These are phyloP conservation scores for Acestrorhynchus altus DNA, from an alignment of 2,797 vertebrate species.

Conservation along the genomic window DNA sequence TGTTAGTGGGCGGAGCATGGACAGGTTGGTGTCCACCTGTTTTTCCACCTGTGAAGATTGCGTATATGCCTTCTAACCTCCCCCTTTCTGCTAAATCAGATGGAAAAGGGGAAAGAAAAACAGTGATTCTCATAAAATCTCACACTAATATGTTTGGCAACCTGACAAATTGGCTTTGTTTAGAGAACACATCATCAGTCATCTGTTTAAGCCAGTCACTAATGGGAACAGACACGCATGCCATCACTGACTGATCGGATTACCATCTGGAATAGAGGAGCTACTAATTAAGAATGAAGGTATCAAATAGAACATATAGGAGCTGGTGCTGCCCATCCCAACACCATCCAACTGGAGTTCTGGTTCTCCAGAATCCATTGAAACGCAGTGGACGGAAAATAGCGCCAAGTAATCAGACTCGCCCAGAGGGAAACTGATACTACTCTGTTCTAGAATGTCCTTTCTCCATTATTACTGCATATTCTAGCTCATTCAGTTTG, in stretches of 20 bases:
- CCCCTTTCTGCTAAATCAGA: neutral
- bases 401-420: neutral
- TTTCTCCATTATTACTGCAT: no score
- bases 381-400: neutral
- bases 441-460: neutral
- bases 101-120: neutral
- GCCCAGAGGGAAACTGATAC: no score
- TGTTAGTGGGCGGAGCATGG: no score
- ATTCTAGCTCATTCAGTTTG: no score
- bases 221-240: constrained; percentile 39
- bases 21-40: no score
- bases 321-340: neutral
- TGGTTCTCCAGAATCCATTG: neutral
- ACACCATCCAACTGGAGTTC: neutral
- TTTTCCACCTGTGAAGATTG: no score
- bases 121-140: neutral
- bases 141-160: neutral
- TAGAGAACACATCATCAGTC: constrained; percentile 25
- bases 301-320: neutral
- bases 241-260: constrained; percentile 37
- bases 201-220: constrained; percentile 23
- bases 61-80: neutral
- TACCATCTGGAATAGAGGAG: constrained; percentile 18
- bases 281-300: constrained; percentile 36
- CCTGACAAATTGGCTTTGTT: constrained; percentile 20